Percentiles rank a stretch among this genome's conserved stretches.
phyloP scores from a whole-genome alignment of 2,797 vertebrate genomes.

The Cyclopterus lumpus region DNA sequence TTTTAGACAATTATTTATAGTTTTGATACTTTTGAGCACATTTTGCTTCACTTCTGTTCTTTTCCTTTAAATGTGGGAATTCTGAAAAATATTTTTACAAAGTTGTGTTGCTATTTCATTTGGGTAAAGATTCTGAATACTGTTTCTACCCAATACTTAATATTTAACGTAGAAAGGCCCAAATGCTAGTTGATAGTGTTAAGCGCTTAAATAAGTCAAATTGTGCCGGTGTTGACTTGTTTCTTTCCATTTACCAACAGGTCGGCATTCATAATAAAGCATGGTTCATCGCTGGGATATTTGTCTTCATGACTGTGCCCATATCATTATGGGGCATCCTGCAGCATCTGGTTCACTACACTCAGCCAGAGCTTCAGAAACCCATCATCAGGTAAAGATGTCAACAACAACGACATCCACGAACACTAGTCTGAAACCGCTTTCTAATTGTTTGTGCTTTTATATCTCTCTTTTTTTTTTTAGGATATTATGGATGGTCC shows the following conservation, averaged over 20 bases:
- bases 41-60: not conserved
- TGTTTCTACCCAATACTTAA: not conserved
- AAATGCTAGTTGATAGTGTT: not conserved
- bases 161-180: not conserved
- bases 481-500: constrained; percentile 99
- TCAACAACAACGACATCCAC: not conserved
- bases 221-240: not conserved
- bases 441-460: not conserved
- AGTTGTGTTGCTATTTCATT: not conserved
- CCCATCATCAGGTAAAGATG: constrained; percentile 94
- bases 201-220: not conserved
- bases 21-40: not conserved
- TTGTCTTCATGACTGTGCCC: constrained; percentile 96
- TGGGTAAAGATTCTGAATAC: not conserved
- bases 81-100: not conserved
- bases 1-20: too few species aligned
- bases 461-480: constrained; percentile 24
- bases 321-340: constrained; percentile 98
- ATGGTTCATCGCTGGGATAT: constrained; percentile 98
- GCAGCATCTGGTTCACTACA: constrained; percentile 97
- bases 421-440: not conserved
- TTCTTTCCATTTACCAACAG: constrained; percentile 72
- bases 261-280: constrained; percentile 94
- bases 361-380: constrained; percentile 97
- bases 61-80: not conserved